phyloP scores from a whole-genome alignment of 1,140 invertebrate genomes.

The Drosophila busckii region DNA sequence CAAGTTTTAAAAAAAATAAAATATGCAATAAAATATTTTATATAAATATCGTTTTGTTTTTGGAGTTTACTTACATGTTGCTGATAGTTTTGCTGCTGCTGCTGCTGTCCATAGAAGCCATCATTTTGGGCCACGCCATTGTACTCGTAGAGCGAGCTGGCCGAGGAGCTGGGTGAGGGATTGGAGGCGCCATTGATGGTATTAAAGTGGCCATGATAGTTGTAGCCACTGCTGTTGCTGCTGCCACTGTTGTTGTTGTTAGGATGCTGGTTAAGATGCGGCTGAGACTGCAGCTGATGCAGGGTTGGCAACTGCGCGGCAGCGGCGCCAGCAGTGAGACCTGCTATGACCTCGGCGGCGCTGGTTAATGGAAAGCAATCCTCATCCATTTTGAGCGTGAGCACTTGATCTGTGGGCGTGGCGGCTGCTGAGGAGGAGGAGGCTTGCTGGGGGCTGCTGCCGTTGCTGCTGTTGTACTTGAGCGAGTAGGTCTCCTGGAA shows the following conservation, averaged over 20 bases:
- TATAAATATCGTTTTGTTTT: background rate
- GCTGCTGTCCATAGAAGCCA: constrained; percentile 46
- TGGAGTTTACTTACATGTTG: constrained; percentile 55
- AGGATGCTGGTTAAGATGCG: constrained; percentile 19
- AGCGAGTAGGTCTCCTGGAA: constrained; percentile 92
- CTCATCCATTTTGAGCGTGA: constrained; percentile 88
- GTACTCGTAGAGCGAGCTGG: constrained; percentile 63
- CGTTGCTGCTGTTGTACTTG: constrained; percentile 79
- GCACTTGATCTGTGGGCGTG: constrained; percentile 59
- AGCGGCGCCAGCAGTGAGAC: constrained; percentile 33
- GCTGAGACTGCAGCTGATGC: constrained; percentile 51
- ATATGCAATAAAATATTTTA: background rate
- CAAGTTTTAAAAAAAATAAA: constrained; percentile 1
- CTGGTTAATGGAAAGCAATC: constrained; percentile 84
- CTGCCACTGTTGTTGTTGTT: constrained; percentile 24
- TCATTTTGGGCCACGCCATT: constrained; percentile 41
- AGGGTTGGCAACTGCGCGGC: constrained; percentile 44
- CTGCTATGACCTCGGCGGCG: constrained; percentile 81
- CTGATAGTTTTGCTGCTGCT: constrained; percentile 52
- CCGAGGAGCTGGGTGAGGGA: constrained; percentile 62
- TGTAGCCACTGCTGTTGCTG: constrained; percentile 50
- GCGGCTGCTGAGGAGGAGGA: constrained; percentile 22
- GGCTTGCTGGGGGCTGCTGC: constrained; percentile 48
- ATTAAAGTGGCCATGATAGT: constrained; percentile 69
- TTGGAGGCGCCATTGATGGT: constrained; percentile 60